Evolutionary conservation across 2,113 vertebrate genomes (phyloP).

Genomic region (Carassius carassius): DNA sequence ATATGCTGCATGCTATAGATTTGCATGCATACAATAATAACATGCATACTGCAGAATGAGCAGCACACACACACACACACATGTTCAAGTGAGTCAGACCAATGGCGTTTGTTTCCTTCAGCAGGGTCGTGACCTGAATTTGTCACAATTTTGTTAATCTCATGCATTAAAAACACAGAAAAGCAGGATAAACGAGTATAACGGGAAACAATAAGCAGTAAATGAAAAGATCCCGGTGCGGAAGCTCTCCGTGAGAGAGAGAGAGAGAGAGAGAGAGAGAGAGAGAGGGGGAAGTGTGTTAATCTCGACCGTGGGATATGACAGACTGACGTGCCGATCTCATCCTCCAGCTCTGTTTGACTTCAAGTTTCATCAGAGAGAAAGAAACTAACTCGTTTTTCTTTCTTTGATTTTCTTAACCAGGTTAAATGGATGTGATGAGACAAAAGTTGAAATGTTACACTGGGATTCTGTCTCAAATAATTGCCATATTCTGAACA

Average conservation of each 20-base stretch:
- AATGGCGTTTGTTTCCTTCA: neutral
- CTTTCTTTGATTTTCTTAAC: neutral
- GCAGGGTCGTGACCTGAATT: conserved; percentile 20
- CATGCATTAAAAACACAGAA: neutral
- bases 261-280: neutral
- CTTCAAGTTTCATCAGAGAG: neutral
- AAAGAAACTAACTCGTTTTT: neutral
- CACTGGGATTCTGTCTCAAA: neutral
- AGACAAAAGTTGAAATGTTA: neutral
- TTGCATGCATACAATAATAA: neutral
- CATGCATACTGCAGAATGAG: neutral
- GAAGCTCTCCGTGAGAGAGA: neutral
- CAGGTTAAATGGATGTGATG: neutral
- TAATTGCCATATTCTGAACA: neutral
- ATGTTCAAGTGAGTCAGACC: neutral
- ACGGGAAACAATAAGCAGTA: neutral
- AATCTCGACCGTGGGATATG: conserved; percentile 12
- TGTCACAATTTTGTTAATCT: neutral
- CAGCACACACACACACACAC: neutral
- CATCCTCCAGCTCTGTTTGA: neutral
- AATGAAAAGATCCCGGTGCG: conserved; percentile 2
- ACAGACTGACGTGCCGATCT: neutral
- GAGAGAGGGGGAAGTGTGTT: conserved; percentile 2
- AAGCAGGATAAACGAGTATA: neutral
- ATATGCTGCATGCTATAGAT: neutral